Percentiles rank a stretch among this genome's conserved stretches.
These are phyloP conservation scores for Distichodus sexfasciatus DNA, from an alignment of 2,797 vertebrate genomes.

Conservation along the genomic window DNA sequence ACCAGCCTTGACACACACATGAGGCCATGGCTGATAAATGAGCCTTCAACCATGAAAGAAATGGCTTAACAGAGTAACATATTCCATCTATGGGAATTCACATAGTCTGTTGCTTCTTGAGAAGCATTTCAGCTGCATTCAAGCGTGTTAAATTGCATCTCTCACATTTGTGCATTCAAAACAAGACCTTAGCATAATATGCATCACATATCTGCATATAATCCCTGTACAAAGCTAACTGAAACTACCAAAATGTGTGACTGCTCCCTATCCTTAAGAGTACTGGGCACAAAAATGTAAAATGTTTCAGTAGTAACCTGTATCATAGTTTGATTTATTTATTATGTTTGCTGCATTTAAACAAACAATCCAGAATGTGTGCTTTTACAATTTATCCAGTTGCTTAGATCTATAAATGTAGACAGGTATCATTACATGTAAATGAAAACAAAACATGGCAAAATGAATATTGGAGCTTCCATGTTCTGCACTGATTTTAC, in stretches of 20 bases:
- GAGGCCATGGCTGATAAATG: conserved; percentile 48
- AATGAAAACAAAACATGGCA: no score
- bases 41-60: conserved; percentile 21
- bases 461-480: no score
- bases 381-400: no score
- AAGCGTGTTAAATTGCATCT: background rate
- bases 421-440: no score
- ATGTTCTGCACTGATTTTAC: no score
- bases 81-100: background rate
- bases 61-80: background rate
- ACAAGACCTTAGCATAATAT: background rate
- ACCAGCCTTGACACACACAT: conserved; percentile 60
- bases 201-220: background rate
- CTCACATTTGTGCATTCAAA: background rate
- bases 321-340: no score
- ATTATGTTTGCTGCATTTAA: no score
- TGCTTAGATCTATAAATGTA: no score
- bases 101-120: background rate
- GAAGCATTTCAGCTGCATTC: background rate
- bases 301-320: background rate
- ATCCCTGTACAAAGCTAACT: background rate
- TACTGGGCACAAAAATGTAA: background rate
- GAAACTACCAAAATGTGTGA: background rate
- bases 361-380: no score
- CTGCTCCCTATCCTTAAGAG: background rate